Evolutionary conservation across 2,113 vertebrate genomes (phyloP).

Genomic region (Phaethon lepturus): DNA sequence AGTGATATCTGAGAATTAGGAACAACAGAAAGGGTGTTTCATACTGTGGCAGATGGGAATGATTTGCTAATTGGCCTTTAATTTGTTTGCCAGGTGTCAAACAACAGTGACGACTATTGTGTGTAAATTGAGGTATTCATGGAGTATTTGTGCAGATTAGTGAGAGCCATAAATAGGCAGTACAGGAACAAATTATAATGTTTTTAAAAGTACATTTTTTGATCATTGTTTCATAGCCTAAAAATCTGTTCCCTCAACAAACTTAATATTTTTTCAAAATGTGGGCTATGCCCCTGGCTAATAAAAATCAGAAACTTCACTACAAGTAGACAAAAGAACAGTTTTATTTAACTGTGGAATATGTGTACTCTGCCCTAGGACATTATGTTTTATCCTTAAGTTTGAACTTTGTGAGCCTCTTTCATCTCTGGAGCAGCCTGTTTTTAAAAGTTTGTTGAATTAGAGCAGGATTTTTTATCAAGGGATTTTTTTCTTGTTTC

Average conservation of each 20-base stretch:
- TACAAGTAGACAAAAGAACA: background rate
- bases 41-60: constrained; percentile 1
- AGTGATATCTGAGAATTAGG: constrained; percentile 2
- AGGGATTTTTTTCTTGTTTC: background rate
- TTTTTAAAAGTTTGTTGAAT: background rate
- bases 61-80: constrained; percentile 50
- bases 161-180: background rate
- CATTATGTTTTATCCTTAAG: background rate
- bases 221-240: background rate
- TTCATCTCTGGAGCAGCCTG: background rate
- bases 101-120: background rate
- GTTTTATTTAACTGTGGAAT: background rate
- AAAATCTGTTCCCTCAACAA: background rate
- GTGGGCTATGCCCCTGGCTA: background rate
- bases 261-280: background rate
- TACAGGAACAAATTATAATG: background rate
- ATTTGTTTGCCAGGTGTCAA: constrained; percentile 8
- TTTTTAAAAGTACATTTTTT: background rate
- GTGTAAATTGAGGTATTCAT: background rate
- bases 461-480: background rate
- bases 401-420: background rate
- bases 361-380: background rate
- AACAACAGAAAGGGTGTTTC: constrained; percentile 9
- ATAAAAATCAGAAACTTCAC: background rate
- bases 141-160: background rate